Percentiles rank a stretch among this genome's conserved stretches.
Conservation (phyloP, 2,797 vertebrate genomes). For the Anomalospiza imberbis region DNA sequence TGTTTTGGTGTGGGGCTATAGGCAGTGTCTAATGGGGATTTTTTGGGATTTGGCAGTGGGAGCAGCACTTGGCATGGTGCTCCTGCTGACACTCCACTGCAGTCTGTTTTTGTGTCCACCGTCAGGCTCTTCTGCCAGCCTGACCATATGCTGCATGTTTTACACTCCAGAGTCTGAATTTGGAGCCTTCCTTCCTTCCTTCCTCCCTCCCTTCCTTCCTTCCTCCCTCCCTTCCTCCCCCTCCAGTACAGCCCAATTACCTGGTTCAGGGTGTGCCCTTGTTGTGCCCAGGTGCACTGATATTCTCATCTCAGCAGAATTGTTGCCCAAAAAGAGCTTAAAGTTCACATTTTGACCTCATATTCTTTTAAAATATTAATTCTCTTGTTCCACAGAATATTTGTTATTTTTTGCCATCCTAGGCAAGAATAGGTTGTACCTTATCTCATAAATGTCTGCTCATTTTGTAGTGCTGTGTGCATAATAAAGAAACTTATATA, state of each 20-base stretch:
- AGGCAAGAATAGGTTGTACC: neutral
- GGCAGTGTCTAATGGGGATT: neutral
- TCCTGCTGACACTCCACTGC: neutral
- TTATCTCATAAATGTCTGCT: neutral
- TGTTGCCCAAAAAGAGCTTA: neutral
- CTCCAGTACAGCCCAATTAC: neutral
- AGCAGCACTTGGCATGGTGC: neutral
- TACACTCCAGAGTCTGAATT: neutral
- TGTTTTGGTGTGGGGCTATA: neutral
- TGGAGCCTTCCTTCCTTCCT: neutral
- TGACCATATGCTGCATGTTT: conserved; percentile 8
- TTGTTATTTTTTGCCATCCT: neutral
- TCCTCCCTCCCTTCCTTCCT: neutral
- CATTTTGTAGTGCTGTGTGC: neutral
- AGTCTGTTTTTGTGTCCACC: neutral
- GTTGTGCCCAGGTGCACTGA: neutral
- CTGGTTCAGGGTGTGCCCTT: neutral
- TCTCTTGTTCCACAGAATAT: neutral
- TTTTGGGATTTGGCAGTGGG: neutral
- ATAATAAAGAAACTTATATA: neutral
- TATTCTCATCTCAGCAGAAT: neutral
- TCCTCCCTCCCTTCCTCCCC: neutral
- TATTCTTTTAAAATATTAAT: neutral
- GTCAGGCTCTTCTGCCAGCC: neutral
- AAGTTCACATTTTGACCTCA: neutral